phyloP scores from a whole-genome alignment of 2,797 vertebrate genomes.

The Podargus strigoides region DNA sequence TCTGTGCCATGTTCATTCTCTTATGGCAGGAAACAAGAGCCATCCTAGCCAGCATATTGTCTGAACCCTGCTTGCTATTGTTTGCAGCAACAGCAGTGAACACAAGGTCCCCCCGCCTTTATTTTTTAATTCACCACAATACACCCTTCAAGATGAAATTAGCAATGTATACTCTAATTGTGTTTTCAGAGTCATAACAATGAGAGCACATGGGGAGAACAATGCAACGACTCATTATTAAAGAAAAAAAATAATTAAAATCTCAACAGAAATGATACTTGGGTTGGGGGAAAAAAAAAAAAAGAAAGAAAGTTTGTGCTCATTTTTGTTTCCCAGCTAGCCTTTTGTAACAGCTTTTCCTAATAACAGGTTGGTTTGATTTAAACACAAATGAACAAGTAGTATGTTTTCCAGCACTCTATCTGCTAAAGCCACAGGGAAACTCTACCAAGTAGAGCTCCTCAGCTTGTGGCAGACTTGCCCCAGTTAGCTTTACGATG shows the following conservation, averaged over 20 bases:
- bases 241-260: slow-evolving; percentile 46
- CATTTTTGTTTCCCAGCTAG: not conserved
- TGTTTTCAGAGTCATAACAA: slow-evolving; percentile 8
- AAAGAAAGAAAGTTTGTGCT: not conserved
- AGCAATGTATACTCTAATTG: slow-evolving; percentile 39
- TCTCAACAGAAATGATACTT: slow-evolving; percentile 10
- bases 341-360: not conserved
- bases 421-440: not conserved
- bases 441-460: not conserved
- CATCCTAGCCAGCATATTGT: not conserved
- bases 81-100: not conserved
- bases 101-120: not conserved
- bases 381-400: not conserved
- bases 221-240: not conserved
- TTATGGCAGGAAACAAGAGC: not conserved
- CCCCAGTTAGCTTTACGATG: not conserved
- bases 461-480: not conserved
- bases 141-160: slow-evolving; percentile 45
- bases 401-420: not conserved
- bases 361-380: not conserved
- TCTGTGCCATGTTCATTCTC: not conserved
- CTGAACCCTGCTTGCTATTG: not conserved
- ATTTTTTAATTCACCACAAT: slow-evolving; percentile 12
- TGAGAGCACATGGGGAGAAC: not conserved
- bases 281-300: not conserved